Percentiles rank a stretch among this genome's conserved stretches.
These are phyloP conservation scores for Sepioteuthis lessoniana DNA, from an alignment of 2,888 invertebrate genomes.

Conservation along the genomic window DNA sequence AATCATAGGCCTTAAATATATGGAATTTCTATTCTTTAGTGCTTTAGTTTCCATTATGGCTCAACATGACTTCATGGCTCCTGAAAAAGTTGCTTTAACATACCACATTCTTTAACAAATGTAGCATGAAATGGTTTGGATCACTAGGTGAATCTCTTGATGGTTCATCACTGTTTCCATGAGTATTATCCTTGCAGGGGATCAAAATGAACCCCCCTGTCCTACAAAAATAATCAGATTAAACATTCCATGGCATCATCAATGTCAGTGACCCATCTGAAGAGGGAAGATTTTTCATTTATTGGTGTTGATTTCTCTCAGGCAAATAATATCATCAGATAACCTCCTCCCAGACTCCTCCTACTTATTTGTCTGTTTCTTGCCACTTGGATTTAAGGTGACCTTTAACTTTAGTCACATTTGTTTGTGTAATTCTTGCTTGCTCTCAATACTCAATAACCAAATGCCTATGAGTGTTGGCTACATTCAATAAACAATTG, in stretches of 20 bases:
- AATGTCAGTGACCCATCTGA: background rate
- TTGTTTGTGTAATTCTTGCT: background rate
- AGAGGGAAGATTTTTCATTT: background rate
- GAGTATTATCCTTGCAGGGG: background rate
- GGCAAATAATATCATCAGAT: background rate
- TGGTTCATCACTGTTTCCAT: background rate
- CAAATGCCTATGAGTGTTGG: background rate
- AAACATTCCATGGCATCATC: conserved; percentile 10
- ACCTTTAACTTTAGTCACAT: background rate
- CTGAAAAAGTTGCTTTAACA: background rate
- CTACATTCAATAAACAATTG: background rate
- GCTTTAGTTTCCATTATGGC: too few species aligned
- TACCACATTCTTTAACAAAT: background rate
- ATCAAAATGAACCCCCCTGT: background rate
- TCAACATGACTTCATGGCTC: background rate
- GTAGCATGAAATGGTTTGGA: background rate
- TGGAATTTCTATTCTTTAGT: too few species aligned
- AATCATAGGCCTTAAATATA: too few species aligned
- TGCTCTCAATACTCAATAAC: background rate
- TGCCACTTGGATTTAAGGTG: background rate
- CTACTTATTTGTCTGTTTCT: background rate
- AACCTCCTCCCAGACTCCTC: background rate
- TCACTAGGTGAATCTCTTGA: background rate
- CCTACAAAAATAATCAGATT: background rate
- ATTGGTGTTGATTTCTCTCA: background rate